Evolutionary conservation across 1,140 invertebrate genomes (phyloP), one percentile per base, ranked within the genome.

Genomic region (Eriocheir sinensis): DNA sequence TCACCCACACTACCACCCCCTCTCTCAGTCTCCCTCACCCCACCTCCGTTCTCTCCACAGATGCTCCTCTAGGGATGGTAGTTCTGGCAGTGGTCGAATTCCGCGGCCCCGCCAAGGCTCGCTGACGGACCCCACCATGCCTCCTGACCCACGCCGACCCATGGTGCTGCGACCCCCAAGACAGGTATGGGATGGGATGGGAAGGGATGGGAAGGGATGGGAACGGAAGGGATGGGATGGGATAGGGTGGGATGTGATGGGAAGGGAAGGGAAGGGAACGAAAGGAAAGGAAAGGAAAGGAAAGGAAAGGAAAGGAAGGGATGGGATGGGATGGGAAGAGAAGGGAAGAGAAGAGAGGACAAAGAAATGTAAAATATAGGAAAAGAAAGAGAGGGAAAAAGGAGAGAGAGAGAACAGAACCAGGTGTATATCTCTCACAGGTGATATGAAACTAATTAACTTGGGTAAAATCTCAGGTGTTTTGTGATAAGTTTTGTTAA

Each of bases 1-100:
- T 27, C 38, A 4, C 85, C 27, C 85, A 34, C 38, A 4, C 85
- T 41, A 6, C 27, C 85, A 8, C 85, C 36, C 85, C 36, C 85
- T 88, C 85, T 27, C 85, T 38, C 85, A 8, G 38, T 89, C 86
- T 89, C 86, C 44, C 86, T 89, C 86, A 34, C 34, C 38, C 12
- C 38, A 9, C 8, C 85, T 15, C 85, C 38, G 12, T n/a, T 44
- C 21, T 21, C 38, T 4, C 32, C 30, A 72, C 48, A 90, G 89
- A 72, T 90, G 89, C 60, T n/a, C 60, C 30, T 90, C 89, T 21
- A 32, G 89, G 36, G 89, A 90, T 34, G 89, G 89, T 30, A 90
- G 48, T 32, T 36, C 6, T 3, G 32, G 48, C 36, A 72, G 89
- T 34, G 88, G 41, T 32, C 38, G 38, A 0, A 12, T 72, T 32